phyloP scores from a whole-genome alignment of 2,113 vertebrate species.

The Anhinga anhinga region DNA sequence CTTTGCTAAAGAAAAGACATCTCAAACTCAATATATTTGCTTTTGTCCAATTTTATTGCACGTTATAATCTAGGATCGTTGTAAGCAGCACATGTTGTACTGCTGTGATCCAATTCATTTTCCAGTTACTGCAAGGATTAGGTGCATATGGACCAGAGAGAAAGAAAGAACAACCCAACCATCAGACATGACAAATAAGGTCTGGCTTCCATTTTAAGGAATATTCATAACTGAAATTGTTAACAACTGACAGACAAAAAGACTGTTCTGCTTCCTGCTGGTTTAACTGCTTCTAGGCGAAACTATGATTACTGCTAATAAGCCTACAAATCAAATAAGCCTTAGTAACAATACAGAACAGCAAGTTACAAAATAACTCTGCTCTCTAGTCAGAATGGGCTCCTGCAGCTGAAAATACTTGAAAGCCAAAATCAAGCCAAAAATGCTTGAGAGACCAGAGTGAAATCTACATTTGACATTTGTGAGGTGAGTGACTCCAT shows the following conservation, averaged over 20 bases:
- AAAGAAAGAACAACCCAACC: not conserved
- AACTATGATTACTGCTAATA: not conserved
- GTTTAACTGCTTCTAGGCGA: not conserved
- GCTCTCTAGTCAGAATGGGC: not conserved
- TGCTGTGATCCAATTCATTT: not conserved
- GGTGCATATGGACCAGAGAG: not conserved
- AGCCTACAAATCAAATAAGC: not conserved
- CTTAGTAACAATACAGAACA: not conserved
- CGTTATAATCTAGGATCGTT: not conserved
- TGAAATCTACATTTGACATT: not conserved
- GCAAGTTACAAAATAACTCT: not conserved
- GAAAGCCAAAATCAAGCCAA: too few species aligned
- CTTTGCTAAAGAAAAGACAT: not conserved
- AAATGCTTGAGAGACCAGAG: not conserved
- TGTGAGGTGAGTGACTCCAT: not conserved
- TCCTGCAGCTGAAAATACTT: not conserved
- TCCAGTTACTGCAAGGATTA: not conserved
- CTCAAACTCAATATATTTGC: not conserved
- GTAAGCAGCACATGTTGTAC: not conserved
- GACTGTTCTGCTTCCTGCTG: not conserved
- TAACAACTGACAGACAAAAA: not conserved
- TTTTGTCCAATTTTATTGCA: not conserved
- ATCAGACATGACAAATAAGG: not conserved
- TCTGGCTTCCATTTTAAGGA: not conserved
- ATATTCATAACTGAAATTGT: not conserved